Evolutionary conservation across 2,888 invertebrate species (phyloP), one percentile per base, ranked within the genome.

Genomic region (Odiellus spinosus): DNA sequence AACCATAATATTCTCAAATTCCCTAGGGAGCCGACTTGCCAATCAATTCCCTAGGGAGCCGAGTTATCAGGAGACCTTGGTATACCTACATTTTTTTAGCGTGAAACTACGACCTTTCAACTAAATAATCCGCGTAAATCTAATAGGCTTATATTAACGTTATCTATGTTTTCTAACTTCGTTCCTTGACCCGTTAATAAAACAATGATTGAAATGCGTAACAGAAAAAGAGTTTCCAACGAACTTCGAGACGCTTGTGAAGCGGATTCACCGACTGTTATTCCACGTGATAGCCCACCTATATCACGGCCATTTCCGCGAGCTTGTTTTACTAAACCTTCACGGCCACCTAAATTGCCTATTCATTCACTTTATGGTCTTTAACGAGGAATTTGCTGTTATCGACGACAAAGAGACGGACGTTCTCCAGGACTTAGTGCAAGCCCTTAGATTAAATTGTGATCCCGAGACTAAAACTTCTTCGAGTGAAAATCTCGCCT

Each of bases 271-370:
- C 72, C 82, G 90, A 68, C 78, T 91, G 72, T 77, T 91, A 74
- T 91, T 90, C 76, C 93, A 93, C 73, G 91, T 95, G 70, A 77
- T 95, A 75, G 91, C 91, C 69, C 95, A 96, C 75, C 76, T 95
- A 69, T 93, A 95, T 75, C 88, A 90, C 68, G 83, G 86, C 71
- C 95, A 96, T 77, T 93, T 91, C 76, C 79, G 85, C 71, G 87
- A 91, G 74, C 81, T 93, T 62, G 83, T 86, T 66, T 76, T 86
- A 67, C 77, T 95, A 69, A 83, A 85, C 60, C 76, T 95, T 67
- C 91, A 93, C 73, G 82, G 87, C 66, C 93, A 95, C 73, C 80
- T 95, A 70, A 93, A 95, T 75, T 82, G 88, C 72, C 84, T 95
- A 61, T 93, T 91, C 75, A 86, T 86, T 70, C 93, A 95, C 74